Evolutionary conservation across 2,888 invertebrate species (phyloP).

Genomic region (Athalia cordata): DNA sequence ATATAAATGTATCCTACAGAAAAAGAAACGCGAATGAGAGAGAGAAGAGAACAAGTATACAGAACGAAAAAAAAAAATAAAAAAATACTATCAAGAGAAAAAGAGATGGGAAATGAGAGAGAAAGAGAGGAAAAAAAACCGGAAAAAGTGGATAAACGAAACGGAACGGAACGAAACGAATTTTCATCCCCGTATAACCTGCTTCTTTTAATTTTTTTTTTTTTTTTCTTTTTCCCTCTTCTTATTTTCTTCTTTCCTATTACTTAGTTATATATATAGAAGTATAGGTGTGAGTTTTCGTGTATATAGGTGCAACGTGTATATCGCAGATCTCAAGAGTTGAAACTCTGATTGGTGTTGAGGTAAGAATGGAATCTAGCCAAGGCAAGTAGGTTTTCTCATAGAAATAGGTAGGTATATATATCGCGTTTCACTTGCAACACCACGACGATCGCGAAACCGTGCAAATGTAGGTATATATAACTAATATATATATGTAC

Average conservation of each 20-base stretch:
- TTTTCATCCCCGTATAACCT: conserved; percentile 4
- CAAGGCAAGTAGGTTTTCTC: background rate
- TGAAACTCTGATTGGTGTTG: conserved; percentile 12
- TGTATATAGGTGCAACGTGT: too few relatives aligned
- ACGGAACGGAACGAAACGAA: conserved; percentile 15
- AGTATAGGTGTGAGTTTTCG: too few relatives aligned
- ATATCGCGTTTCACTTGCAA: conserved; percentile 33
- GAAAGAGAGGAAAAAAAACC: background rate
- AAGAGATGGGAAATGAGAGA: background rate
- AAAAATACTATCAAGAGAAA: background rate
- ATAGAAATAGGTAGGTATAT: conserved; percentile 2
- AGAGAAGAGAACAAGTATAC: background rate
- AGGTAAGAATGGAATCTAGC: conserved; percentile 11
- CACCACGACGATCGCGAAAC: background rate
- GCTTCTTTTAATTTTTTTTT: background rate
- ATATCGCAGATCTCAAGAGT: too few relatives aligned
- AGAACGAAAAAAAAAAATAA: too few relatives aligned
- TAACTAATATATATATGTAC: too few relatives aligned
- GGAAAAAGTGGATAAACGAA: background rate
- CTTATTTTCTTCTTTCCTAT: too few relatives aligned
- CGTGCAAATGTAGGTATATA: background rate
- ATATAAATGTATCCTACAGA: background rate
- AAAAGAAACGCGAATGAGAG: background rate
- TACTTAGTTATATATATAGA: too few relatives aligned
- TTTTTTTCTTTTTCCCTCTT: background rate